Percentiles rank a stretch among this genome's conserved stretches.
Evolutionary conservation across 2,888 invertebrate species (phyloP).

Genomic region (Macrosiphum euphorbiae): DNA sequence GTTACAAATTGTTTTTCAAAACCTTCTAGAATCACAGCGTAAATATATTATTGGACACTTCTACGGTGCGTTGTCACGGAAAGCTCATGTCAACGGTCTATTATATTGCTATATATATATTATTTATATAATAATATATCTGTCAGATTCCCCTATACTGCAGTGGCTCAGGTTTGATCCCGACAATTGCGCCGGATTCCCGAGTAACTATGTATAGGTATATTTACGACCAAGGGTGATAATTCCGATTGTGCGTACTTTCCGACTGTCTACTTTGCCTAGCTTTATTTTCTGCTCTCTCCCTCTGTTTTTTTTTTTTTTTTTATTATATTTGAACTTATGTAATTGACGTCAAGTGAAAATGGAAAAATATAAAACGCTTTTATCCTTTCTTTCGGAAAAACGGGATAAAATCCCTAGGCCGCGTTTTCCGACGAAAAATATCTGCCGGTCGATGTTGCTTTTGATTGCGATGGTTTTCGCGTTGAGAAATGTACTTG

Average conservation of each 20-base stretch:
- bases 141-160: background rate
- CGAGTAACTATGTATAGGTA: background rate
- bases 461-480: background rate
- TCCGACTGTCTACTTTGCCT: background rate
- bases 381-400: conserved; percentile 1
- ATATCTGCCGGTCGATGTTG: background rate
- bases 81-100: background rate
- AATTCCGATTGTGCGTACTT: conserved; percentile 29
- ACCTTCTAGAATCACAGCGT: background rate
- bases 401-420: background rate
- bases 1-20: background rate
- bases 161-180: background rate
- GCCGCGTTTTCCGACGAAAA: conserved; percentile 18
- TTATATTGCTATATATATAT: background rate
- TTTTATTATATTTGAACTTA: conserved; percentile 59
- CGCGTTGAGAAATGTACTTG: background rate
- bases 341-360: conserved; percentile 55
- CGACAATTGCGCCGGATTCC: conserved; percentile 27
- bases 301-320: background rate
- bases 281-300: background rate
- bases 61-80: background rate
- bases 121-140: conserved; percentile 5
- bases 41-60: conserved; percentile 23
- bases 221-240: conserved; percentile 29
- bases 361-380: conserved; percentile 29